phyloP scores from a whole-genome alignment of 2,113 vertebrate species.

The Ahaetulla prasina region DNA sequence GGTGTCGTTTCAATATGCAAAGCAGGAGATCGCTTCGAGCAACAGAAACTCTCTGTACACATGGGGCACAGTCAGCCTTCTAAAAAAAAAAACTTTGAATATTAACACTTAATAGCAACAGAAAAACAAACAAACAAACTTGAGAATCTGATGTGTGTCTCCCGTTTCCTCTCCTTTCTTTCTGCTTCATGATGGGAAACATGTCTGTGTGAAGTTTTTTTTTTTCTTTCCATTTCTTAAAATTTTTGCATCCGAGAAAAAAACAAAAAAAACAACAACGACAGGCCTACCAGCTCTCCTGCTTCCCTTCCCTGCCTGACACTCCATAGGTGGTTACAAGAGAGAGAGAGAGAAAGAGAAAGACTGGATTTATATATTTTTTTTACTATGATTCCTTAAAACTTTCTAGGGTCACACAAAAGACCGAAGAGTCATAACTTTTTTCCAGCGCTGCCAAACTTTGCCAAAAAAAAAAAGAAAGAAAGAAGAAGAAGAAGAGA shows the following conservation, averaged over 20 bases:
- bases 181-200: conserved; percentile 71
- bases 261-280: not conserved
- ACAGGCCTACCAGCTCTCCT: conserved; percentile 49
- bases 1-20: conserved; percentile 73
- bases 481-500: accelerated
- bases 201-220: conserved; percentile 75
- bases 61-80: conserved; percentile 71
- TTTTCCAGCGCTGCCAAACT: conserved; percentile 74
- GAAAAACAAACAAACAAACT: conserved; percentile 49
- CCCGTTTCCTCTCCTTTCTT: conserved; percentile 36
- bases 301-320: conserved; percentile 62
- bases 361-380: conserved; percentile 54
- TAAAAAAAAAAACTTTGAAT: conserved; percentile 61
- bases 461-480: conserved; percentile 67
- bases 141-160: conserved; percentile 62
- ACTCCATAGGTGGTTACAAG: conserved; percentile 61
- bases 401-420: conserved; percentile 62
- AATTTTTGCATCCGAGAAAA: conserved; percentile 49
- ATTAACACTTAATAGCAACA: conserved; percentile 72
- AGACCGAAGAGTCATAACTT: conserved; percentile 65
- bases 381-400: conserved; percentile 62
- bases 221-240: not conserved
- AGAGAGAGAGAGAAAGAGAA: conserved; percentile 13
- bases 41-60: conserved; percentile 66
- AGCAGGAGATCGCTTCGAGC: conserved; percentile 72